Conservation (phyloP, 2,113 vertebrate species). For the Ophiodon elongatus region DNA sequence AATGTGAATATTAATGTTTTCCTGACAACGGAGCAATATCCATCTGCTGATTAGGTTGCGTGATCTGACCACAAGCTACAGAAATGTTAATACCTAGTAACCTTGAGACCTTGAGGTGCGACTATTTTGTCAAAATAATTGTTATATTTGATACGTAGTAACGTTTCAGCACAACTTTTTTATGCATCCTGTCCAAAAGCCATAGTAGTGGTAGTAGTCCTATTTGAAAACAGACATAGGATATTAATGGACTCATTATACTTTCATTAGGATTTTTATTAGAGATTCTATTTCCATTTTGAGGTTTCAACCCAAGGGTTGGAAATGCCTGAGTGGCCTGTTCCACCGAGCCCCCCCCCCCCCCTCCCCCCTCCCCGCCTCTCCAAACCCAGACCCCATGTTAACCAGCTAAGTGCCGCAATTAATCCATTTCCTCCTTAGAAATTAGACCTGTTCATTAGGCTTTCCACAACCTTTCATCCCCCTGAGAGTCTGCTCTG, state of each 20-base stretch:
- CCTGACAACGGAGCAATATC: not conserved
- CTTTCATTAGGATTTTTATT: conserved; percentile 38
- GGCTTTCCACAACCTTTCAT: conserved; percentile 34
- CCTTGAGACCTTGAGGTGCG: not conserved
- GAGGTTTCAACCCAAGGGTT: conserved; percentile 42
- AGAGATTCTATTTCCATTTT: conserved; percentile 39
- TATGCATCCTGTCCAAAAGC: not conserved
- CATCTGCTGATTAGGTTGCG: not conserved
- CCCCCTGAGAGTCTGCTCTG: conserved; percentile 12
- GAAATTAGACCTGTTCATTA: conserved; percentile 61
- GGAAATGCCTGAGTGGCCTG: conserved; percentile 33
- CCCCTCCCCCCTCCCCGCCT: not conserved
- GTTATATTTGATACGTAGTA: not conserved
- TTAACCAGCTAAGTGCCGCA: conserved; percentile 54
- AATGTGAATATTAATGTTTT: not conserved
- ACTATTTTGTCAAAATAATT: not conserved
- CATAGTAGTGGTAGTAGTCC: not conserved
- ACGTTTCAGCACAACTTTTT: not conserved
- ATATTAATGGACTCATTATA: conserved; percentile 50
- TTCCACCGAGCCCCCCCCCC: not conserved
- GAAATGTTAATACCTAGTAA: not conserved
- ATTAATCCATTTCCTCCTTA: conserved; percentile 69
- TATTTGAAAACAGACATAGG: conserved; percentile 18
- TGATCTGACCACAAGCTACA: not conserved
- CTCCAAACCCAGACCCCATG: conserved; percentile 7